Conservation (phyloP, 2,797 vertebrate genomes). For the Etheostoma perlongum region DNA sequence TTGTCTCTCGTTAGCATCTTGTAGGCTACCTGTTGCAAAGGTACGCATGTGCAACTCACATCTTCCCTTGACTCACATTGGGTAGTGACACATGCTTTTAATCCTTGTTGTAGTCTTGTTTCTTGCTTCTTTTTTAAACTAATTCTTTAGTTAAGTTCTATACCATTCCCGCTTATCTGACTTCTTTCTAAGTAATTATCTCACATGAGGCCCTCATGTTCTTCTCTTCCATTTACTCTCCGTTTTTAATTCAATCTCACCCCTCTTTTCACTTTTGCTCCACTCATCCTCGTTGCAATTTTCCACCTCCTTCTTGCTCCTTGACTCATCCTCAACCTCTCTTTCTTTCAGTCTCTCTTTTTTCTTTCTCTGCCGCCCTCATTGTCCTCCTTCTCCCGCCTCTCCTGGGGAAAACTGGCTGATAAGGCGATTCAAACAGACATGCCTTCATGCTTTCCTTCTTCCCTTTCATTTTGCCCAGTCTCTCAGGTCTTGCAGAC, state of each 20-base stretch:
- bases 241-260: constrained; percentile 15
- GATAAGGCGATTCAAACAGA: constrained; percentile 56
- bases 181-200: constrained; percentile 40
- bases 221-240: constrained; percentile 18
- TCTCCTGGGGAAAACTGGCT: constrained; percentile 42
- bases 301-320: constrained; percentile 31
- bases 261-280: constrained; percentile 18
- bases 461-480: constrained; percentile 53
- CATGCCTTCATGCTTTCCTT: constrained; percentile 51
- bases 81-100: constrained; percentile 10
- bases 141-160: neutral
- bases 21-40: too few species aligned
- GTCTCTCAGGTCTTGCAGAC: constrained; percentile 50
- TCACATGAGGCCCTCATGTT: neutral
- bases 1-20: too few species aligned
- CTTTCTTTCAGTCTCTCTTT: constrained; percentile 31
- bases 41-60: too few species aligned
- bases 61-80: too few species aligned
- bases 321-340: constrained; percentile 23
- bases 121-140: neutral
- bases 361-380: constrained; percentile 13
- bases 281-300: constrained; percentile 10
- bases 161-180: constrained; percentile 18
- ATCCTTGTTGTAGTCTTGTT: constrained; percentile 6
- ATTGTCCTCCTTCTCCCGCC: constrained; percentile 17